Conservation (phyloP, 2,797 vertebrate species). For the Fringilla coelebs region DNA sequence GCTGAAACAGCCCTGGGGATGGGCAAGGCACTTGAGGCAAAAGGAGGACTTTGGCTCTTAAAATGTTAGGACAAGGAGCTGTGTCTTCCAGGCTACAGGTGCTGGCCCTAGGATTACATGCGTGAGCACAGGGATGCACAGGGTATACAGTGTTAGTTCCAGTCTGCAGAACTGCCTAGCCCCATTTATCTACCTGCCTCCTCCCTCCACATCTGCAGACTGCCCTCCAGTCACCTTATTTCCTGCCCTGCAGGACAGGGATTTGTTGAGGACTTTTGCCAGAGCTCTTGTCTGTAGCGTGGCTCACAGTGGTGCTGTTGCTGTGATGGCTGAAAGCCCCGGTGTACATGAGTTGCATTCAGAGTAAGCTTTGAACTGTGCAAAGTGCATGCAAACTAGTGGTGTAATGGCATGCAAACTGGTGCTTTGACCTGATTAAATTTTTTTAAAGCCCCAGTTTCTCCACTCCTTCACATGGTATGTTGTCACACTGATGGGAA, state of each 20-base stretch:
- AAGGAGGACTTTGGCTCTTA: not conserved
- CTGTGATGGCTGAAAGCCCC: not conserved
- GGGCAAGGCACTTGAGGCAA: not conserved
- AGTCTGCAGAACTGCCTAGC: not conserved
- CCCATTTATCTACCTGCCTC: not conserved
- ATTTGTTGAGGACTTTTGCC: not conserved
- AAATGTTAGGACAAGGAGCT: not conserved
- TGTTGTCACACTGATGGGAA: not conserved
- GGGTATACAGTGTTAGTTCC: not conserved
- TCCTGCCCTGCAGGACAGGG: not conserved
- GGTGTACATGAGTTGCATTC: not conserved
- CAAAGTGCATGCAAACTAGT: not conserved
- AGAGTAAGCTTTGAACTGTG: not conserved
- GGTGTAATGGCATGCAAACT: not conserved
- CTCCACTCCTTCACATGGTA: not conserved
- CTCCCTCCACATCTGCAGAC: not conserved
- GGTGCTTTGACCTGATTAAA: not conserved
- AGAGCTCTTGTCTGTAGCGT: not conserved
- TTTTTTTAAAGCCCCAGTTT: not conserved
- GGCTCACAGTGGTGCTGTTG: not conserved
- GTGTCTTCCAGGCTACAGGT: not conserved
- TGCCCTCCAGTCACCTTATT: not conserved
- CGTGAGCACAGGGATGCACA: not conserved
- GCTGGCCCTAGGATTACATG: not conserved
- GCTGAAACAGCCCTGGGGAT: not conserved